Conservation (phyloP, 2,113 vertebrate species). For the Rhynchopsitta pachyrhyncha region DNA sequence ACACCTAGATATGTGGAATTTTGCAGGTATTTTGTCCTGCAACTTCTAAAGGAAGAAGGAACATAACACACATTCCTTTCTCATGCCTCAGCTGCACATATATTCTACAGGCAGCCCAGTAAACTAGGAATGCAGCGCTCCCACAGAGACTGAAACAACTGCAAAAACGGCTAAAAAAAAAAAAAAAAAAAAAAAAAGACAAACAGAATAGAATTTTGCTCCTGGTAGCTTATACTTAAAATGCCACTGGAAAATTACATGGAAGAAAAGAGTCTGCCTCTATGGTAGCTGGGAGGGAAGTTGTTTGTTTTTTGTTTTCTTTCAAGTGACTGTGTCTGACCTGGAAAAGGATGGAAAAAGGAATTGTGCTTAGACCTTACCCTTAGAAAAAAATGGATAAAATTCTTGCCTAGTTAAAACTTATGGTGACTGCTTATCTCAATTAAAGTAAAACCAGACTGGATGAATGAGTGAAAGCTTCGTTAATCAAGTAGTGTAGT, state of each 20-base stretch:
- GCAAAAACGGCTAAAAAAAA: neutral
- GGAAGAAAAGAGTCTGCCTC: neutral
- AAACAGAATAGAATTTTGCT: neutral
- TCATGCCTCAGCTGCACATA: neutral
- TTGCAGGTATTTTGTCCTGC: neutral
- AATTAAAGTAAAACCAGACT: neutral
- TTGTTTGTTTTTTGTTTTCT: neutral
- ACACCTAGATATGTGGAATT: neutral
- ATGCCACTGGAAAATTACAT: neutral
- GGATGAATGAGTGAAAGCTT: neutral
- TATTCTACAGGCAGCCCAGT: neutral
- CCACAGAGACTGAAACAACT: neutral
- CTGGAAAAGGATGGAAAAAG: neutral
- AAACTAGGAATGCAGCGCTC: neutral
- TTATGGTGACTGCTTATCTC: neutral
- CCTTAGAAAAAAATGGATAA: neutral
- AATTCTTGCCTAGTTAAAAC: neutral
- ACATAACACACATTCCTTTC: neutral
- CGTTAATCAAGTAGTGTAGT: neutral
- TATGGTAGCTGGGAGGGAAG: neutral
- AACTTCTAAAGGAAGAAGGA: neutral
- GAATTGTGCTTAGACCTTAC: neutral
- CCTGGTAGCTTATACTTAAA: neutral
- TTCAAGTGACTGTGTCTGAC: neutral
- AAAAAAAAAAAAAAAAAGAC: neutral